Evolutionary conservation across 2,888 invertebrate species (phyloP), one percentile per base, ranked within the genome.

Genomic region (Pegoplata infirma): DNA sequence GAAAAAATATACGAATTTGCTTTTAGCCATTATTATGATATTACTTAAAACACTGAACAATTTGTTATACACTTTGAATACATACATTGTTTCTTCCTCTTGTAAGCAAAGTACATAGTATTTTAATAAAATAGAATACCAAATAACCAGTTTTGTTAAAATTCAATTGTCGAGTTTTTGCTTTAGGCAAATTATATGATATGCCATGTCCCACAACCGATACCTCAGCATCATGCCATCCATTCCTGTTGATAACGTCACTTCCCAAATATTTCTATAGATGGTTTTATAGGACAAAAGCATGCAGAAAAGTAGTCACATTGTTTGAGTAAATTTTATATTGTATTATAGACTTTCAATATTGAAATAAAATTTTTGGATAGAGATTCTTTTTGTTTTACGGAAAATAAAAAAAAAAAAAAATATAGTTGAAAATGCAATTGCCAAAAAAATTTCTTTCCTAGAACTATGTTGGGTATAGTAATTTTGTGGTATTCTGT

Each of bases 81-180:
- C n/a, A n/a, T n/a, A 6, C 16, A 56, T 17, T 74, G 6, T 53
- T 49, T 32, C 7, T 23, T 8, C n/a, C 8, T 17, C 14, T 44
- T 21, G 36, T 40, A 53, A 59, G 19, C 49, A 55, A 16, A 40
- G n/a, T 4, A 5, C 6, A n/a, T 28, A 66, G 7, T 61, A 36
- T 28, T 66, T 51, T 47, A 36, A 63, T 56, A 16, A 46, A 46
- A 49, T 49, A 10, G 49, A 72, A 66, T 46, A 68, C 36, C 40
- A 53, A 47, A 53, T 74, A 78, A 71, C 36, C 19, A 23, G 36
- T 49, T 69, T 49, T 16, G 55, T 59, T 66, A n/a, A 59, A 79
- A 79, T 71, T 75, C 66, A 75, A 67, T 63, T 79, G 71, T 61
- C 64, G 40, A 47, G 55, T 59, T 74, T 53, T 51, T 61, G 75